Conservation (phyloP, 1,140 invertebrate species). For the Halictus rubicundus region DNA sequence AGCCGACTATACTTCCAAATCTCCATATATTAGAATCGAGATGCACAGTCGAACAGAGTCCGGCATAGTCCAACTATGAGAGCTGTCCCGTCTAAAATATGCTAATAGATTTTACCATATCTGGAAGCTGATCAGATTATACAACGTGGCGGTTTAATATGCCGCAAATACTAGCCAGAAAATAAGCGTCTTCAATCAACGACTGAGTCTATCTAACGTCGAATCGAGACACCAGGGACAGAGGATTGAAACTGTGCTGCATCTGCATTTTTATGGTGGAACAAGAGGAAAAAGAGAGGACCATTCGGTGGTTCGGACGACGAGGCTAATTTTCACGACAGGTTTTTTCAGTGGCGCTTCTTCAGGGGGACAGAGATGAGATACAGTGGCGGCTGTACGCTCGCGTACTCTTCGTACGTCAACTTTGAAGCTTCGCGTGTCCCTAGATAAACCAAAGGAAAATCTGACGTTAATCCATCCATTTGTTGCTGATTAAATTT, state of each 20-base stretch:
- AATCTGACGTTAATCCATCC: no score
- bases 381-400: no score
- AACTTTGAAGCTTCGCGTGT: no score
- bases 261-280: slow-evolving; percentile 8
- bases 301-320: neutral
- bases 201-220: slow-evolving; percentile 5
- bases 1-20: neutral
- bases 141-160: slow-evolving; percentile 7
- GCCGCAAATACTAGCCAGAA: slow-evolving; percentile 11
- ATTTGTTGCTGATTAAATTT: no score
- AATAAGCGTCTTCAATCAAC: neutral
- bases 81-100: neutral
- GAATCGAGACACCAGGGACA: neutral
- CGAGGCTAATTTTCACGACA: slow-evolving; percentile 41
- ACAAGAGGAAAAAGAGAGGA: neutral
- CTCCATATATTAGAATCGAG: slow-evolving; percentile 1
- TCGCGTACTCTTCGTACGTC: no score
- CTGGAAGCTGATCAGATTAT: neutral
- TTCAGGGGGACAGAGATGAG: neutral
- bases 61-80: neutral
- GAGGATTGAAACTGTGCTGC: no score
- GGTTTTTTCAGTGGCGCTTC: slow-evolving; percentile 36
- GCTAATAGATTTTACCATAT: slow-evolving; percentile 14
- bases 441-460: no score
- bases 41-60: neutral